phyloP scores from a whole-genome alignment of 2,888 invertebrate genomes.

The Thera obeliscata region DNA sequence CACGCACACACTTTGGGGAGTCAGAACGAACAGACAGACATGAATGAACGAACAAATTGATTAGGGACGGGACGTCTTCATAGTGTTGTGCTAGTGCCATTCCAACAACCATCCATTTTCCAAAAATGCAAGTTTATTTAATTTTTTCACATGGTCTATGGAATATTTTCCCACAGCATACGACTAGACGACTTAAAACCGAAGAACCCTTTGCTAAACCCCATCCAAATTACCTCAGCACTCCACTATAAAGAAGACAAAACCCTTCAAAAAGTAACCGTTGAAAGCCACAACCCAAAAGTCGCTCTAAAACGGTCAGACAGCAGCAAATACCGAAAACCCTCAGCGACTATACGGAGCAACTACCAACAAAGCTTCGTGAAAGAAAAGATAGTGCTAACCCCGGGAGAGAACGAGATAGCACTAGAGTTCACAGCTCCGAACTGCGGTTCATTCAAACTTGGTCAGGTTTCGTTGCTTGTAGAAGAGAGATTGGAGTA shows the following conservation, averaged over 20 bases:
- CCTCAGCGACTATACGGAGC: constrained; percentile 86
- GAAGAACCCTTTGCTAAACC: constrained; percentile 84
- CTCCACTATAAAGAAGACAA: constrained; percentile 93
- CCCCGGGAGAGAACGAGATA: constrained; percentile 87
- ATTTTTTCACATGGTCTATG: background rate
- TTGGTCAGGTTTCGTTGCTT: constrained; percentile 88
- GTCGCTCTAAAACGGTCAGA: constrained; percentile 88
- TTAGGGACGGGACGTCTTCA: no score
- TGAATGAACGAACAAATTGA: no score
- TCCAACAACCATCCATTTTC: no score
- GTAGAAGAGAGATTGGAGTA: constrained; percentile 88
- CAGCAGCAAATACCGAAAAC: constrained; percentile 88
- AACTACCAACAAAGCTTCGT: constrained; percentile 87
- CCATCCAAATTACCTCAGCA: constrained; percentile 87
- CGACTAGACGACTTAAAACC: constrained; percentile 86
- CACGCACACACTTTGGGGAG: no score
- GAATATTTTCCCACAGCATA: constrained; percentile 63
- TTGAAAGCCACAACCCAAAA: constrained; percentile 88
- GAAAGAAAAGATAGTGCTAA: constrained; percentile 76
- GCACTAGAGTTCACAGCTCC: constrained; percentile 85
- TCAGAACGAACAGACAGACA: no score
- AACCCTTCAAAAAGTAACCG: constrained; percentile 89
- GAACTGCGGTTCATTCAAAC: constrained; percentile 88
- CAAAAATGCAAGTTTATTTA: background rate
- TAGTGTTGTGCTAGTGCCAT: no score